Conservation (phyloP, 2,888 invertebrate species). For the Drosophila suboccidentalis region DNA sequence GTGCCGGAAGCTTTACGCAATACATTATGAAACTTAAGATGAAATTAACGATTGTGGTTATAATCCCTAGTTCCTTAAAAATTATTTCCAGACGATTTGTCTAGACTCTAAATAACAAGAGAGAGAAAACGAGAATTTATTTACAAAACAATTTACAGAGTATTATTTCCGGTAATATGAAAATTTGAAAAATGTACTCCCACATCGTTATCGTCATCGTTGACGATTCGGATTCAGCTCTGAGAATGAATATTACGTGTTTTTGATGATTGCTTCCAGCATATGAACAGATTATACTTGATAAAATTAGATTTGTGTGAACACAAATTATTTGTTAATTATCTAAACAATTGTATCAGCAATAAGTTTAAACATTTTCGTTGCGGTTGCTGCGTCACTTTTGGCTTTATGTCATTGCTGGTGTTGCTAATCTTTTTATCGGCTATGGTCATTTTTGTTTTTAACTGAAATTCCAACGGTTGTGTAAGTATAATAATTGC, state of each 20-base stretch:
- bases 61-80: not conserved
- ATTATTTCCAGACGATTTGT: not conserved
- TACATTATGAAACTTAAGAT: not conserved
- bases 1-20: not conserved
- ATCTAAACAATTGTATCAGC: constrained; percentile 43
- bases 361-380: constrained; percentile 24
- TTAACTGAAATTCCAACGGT: not conserved
- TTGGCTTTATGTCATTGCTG: not conserved
- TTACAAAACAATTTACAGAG: not conserved
- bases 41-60: not conserved
- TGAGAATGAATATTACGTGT: constrained; percentile 9
- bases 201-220: constrained; percentile 3
- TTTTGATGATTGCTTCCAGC: constrained; percentile 5
- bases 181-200: not conserved
- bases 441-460: not conserved
- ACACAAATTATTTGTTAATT: constrained; percentile 42
- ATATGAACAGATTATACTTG: constrained; percentile 16
- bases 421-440: constrained; percentile 1
- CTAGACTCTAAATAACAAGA: not conserved
- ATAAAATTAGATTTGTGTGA: constrained; percentile 25
- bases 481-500: constrained; percentile 26
- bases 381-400: constrained; percentile 18
- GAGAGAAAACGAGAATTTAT: not conserved
- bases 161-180: constrained; percentile 7
- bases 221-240: constrained; percentile 10